Evolutionary conservation across 2,888 invertebrate species (phyloP), one percentile per base, ranked within the genome.

Genomic region (Lasioglossum calceatum): DNA sequence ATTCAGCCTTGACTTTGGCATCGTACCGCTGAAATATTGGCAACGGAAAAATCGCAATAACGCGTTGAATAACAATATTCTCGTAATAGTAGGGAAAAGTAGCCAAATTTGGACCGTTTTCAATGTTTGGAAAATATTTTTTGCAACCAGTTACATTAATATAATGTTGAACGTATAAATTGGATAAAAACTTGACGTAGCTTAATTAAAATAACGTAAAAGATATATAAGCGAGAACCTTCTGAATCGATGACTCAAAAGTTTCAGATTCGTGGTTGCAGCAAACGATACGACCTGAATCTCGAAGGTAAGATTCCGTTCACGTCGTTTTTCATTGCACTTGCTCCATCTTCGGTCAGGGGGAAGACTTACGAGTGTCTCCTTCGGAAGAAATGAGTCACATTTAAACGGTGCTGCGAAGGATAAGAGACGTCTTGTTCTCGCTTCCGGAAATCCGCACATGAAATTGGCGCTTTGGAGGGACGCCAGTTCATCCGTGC

Each of bases 311-410:
- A n/a, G n/a, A 58, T 58, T 58, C n/a, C n/a, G 58, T 58, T 58
- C n/a, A n/a, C n/a, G n/a, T 58, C n/a, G 58, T 58, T n/a, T 58
- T n/a, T 58, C 58, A n/a, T 58, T 58, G 54, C 54, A n/a, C n/a
- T 54, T 54, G n/a, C 58, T 58, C n/a, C 12, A 12, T 58, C 58
- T 12, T 58, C 58, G 58, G n/a, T 64, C 16, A 32, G 32, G 32
- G 32, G 14, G 32, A 64, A 64, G 7, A 32, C 61, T 5, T 61
- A 27, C 27, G 50, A 83, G 47, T 64, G 88, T 80, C 78, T 70
- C 74, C 76, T 73, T 82, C 73, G 27, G 73, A 64, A 76, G 70
- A 80, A 80, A 84, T 88, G 88, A 86, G 54, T 88, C 88, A 88
- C 78, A 67, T 79, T 84, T 47, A 78, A 85, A 78, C 78, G 81